Evolutionary conservation across 1,140 invertebrate species (phyloP), one percentile per base, ranked within the genome.

Genomic region (Cyclargus thomasi): DNA sequence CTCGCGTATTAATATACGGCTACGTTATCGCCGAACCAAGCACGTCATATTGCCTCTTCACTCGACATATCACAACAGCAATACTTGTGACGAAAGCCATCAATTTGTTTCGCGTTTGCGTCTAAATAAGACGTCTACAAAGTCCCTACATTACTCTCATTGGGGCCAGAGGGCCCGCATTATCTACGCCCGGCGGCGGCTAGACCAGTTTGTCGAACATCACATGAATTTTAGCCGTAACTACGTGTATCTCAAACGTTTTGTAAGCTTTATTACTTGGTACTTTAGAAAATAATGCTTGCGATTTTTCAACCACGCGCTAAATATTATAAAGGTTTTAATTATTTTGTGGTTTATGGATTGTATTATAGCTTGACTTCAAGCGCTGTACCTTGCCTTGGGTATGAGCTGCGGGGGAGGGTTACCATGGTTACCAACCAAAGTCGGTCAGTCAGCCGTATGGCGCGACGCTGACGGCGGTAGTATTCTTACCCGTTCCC

Each of bases 51-150:
- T 47, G 10, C 14, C 10, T 47, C 39, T 47, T 47, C 10, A 47
- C 39, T 39, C 36, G 36, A 39, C 36, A 8, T 10, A 39, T 11
- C 18, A 20, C 20, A 2, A 8, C 55, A 63, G 36, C 74, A 72
- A 78, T 81, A 79, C 86, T 84, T 85, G 80, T 75, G 79, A 70
- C 85, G 82, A 89, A 87, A 86, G 76, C 76, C 80, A 75, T 80
- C 85, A 86, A 87, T 87, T 87, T 89, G 72, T 80, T 74, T 65
- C 76, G 77, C 73, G 76, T 82, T 85, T 81, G 78, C 70, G 72
- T 73, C 79, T 89, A 87, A 89, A 86, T 89, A 85, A 89, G 86
- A 87, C 85, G 84, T 87, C 81, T 75, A 80, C 85, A 83, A 86
- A 87, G 80, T 84, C 80, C 79, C 76, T 71, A 78, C 81, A 82